Evolutionary conservation across 2,797 vertebrate species (phyloP).

Genomic region (Mormyrops attenuatus): DNA sequence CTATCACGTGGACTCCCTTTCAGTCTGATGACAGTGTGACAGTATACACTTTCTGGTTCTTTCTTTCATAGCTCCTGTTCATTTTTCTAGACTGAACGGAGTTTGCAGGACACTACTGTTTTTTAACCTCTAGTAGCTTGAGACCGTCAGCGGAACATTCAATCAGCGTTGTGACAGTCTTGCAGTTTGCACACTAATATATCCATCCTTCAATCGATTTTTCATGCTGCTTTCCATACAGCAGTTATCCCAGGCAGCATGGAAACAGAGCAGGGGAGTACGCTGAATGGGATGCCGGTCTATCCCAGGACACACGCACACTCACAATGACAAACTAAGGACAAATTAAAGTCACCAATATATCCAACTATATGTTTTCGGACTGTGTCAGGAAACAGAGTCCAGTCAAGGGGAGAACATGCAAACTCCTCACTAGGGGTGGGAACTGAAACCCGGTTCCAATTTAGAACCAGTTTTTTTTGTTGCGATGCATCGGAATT

Average conservation of each 20-base stretch:
- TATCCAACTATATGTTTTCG: not conserved
- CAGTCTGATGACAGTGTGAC: not conserved
- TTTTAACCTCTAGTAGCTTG: not conserved
- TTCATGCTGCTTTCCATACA: not conserved
- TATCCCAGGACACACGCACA: not conserved
- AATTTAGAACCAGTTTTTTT: not conserved
- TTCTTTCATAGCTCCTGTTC: not conserved
- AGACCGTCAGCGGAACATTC: not conserved
- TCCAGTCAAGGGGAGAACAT: not conserved
- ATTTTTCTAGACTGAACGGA: not conserved
- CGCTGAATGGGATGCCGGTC: not conserved
- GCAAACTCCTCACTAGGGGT: not conserved
- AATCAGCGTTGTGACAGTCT: not conserved
- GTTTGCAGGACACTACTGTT: not conserved
- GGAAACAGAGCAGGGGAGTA: not conserved
- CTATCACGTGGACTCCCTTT: not conserved
- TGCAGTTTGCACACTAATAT: not conserved
- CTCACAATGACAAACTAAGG: not conserved
- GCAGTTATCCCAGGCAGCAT: not conserved
- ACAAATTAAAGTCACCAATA: not conserved
- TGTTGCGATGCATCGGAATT: not conserved
- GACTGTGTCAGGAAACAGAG: not conserved
- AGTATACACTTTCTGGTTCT: not conserved
- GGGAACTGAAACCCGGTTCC: not conserved
- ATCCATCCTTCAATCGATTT: not conserved